Evolutionary conservation across 2,113 vertebrate genomes (phyloP), one percentile per base, ranked within the genome.

Genomic region (Cebidichthys violaceus): DNA sequence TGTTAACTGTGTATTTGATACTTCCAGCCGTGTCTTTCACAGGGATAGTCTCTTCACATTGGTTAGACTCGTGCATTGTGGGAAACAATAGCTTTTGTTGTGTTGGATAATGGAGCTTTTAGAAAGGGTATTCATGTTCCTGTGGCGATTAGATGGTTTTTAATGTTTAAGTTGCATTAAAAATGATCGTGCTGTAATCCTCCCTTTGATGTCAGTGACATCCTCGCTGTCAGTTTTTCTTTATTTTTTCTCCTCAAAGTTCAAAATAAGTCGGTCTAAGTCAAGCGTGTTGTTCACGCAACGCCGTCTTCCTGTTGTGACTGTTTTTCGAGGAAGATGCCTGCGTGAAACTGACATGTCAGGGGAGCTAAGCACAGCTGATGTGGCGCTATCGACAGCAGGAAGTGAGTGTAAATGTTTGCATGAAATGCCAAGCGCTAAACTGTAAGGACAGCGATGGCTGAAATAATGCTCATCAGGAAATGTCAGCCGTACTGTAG

Each of bases 31-130:
- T 83, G 35, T 82, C 90, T 93, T 92, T 92, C 86, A 92, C 90
- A 71, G 87, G 88, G 87, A 87, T 93, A 89, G 78, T 93, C 79
- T 94, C 91, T 86, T 89, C 81, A 73, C 82, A 43, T 82, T 75
- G 88, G 86, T 83, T 94, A 92, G 92, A 91, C 88, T 35, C 86
- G 47, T 59, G 88, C 87, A 92, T 93, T 95, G 92, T 93, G 75
- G 52, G 64, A 75, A 88, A 95, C 94, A 94, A 94, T 91, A 73
- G 82, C 95, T 92, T 95, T 95, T 95, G 94, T 96, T 72, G 62
- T 9, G 6, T 3, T 35, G 60, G 74, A 95, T 86, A 95, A 95
- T 92, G 76, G 87, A 82, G 83, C 74, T 90, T 94, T 94, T 88
- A 75, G 75, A 93, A 90, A 90, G 69, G 83, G 86, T 90, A 90